Evolutionary conservation across 37 sponge, comb jelly and placozoan genomes (phyloP), one percentile per base, ranked within the genome.

Genomic region (Beroe forskalii): DNA sequence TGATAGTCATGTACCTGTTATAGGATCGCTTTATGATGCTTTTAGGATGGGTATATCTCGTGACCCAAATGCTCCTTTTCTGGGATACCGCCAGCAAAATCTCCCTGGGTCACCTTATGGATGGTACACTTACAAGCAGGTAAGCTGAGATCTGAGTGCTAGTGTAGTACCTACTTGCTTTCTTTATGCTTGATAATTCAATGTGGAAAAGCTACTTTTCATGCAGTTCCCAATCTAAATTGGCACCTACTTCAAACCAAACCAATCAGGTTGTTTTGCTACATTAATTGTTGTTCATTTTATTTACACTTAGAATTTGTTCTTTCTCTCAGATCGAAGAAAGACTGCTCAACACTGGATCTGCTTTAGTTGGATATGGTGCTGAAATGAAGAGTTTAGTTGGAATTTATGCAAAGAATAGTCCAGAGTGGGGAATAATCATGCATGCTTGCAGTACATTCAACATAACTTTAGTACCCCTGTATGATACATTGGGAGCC

Each of bases 361-460:
- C 60, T 8, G 86, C 41, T 80, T 37, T 80, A 23, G 86, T 80
- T 12, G 55, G 35, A 6, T 41, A 27, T 33, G 86, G 86, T 30
- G 27, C 24, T 80, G 24, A 80, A 23, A 55, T 22, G 23, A 20
- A 44, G 55, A 44, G 55, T n/a, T 43, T 80, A 38, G 86, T 80
- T 12, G 86, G 86, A 24, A 80, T 80, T 9, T 80, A 80, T 37
- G 86, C 86, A 2, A 80, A 80, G 32, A 80, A 80, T 30, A 80
- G 86, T 24, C 86, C 86, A 4, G 30, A 80, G n/a, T 80, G 86
- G 86, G 60, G 86, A 9, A 37, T 80, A 1, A 38, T 80, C 27
- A 80, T 80, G 86, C 86, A 80, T 41, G 86, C 86, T 23, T 80
- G 86, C 32, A 80, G 86, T 22, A 37, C 60, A 20, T 80, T 41